These are phyloP conservation scores for Sus cebifrons DNA, from an alignment of 2,797 vertebrate species.

Conservation along the genomic window DNA sequence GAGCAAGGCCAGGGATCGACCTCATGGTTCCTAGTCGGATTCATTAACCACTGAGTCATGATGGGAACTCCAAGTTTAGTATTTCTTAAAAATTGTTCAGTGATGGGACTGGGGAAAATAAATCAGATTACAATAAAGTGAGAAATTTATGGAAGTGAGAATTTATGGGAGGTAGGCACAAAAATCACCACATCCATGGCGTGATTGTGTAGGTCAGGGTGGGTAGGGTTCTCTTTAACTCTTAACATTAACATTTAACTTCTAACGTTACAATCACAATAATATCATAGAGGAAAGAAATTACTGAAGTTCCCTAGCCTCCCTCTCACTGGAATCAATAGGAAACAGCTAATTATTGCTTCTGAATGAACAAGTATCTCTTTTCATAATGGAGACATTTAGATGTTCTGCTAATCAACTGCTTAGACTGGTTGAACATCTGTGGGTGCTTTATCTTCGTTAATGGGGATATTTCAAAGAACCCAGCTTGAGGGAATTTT, in stretches of 20 bases:
- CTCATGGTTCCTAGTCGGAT: too few relatives aligned
- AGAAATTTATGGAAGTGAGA: neutral
- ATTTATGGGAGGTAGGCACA: neutral
- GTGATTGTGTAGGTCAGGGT: neutral
- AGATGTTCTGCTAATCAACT: constrained; percentile 73
- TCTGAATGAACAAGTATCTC: constrained; percentile 70
- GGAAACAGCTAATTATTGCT: constrained; percentile 71
- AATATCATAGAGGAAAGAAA: constrained; percentile 46
- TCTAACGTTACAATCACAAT: neutral
- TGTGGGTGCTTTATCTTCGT: constrained; percentile 75
- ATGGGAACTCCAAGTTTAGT: neutral
- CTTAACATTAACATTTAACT: neutral
- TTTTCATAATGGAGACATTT: constrained; percentile 74
- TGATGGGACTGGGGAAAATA: neutral
- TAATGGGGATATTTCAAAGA: constrained; percentile 74
- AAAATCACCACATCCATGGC: neutral
- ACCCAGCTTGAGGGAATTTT: constrained; percentile 68
- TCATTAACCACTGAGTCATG: too few relatives aligned
- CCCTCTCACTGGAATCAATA: constrained; percentile 41
- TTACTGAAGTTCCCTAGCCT: constrained; percentile 7
- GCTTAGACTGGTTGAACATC: constrained; percentile 78
- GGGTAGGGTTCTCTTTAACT: neutral
- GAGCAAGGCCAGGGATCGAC: too few relatives aligned
- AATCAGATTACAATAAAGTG: neutral
- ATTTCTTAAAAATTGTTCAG: neutral